Conservation (phyloP, 2,797 vertebrate species). For the Aotus griseimembra region DNA sequence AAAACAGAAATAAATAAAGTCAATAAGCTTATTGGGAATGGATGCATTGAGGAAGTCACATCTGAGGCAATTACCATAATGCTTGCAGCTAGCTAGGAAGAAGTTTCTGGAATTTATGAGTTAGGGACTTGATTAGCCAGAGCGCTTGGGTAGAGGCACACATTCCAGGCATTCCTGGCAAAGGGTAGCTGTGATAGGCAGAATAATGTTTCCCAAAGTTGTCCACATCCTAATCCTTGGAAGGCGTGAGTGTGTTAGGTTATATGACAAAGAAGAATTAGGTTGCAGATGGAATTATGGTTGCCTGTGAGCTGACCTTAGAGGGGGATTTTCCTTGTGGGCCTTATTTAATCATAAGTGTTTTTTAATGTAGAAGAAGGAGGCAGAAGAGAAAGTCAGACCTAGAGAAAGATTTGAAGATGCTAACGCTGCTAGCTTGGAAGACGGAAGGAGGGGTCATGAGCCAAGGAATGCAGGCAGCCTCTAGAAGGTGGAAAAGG, state of each 20-base stretch:
- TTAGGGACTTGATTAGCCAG: constrained; percentile 19
- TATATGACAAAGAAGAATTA: background rate
- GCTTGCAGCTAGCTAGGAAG: background rate
- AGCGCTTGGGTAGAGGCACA: background rate
- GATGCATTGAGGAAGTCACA: background rate
- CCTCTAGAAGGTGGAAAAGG: background rate
- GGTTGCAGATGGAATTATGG: background rate
- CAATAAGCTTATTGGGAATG: background rate
- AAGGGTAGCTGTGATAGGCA: background rate
- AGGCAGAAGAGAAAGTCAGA: background rate
- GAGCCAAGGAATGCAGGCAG: background rate
- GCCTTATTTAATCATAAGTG: background rate
- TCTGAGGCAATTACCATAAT: background rate
- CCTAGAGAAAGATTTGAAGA: background rate
- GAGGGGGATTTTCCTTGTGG: background rate
- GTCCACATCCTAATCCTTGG: background rate
- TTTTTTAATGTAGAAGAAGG: background rate
- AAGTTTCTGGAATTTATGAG: background rate
- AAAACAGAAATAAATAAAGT: constrained; percentile 2
- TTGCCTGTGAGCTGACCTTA: background rate
- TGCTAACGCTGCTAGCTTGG: background rate
- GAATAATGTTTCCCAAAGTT: background rate
- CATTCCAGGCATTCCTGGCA: background rate
- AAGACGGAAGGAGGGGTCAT: background rate
- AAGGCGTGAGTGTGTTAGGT: background rate